These are phyloP conservation scores for Tachystola acroxantha DNA, from an alignment of 2,888 invertebrate genomes.

Conservation along the genomic window DNA sequence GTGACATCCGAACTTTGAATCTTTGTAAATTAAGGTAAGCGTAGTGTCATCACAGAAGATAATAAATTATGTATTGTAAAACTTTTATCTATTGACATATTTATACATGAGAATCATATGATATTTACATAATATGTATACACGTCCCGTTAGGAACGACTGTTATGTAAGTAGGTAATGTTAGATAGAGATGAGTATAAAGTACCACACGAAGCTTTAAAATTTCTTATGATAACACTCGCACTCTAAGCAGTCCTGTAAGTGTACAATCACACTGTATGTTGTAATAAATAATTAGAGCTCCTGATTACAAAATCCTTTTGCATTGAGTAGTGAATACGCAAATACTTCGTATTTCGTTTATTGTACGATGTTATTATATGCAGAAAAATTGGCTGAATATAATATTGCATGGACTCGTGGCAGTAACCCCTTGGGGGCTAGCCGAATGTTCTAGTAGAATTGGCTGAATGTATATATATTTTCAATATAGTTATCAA, in stretches of 20 bases:
- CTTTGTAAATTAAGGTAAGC: constrained; percentile 67
- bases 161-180: constrained; percentile 73
- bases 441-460: too few relatives aligned
- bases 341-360: neutral
- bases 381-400: constrained; percentile 2
- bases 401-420: too few relatives aligned
- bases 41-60: constrained; percentile 73
- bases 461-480: neutral
- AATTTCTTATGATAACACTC: constrained; percentile 77
- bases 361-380: neutral
- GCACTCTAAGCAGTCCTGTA: constrained; percentile 71
- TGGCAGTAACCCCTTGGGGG: too few relatives aligned
- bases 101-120: constrained; percentile 72
- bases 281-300: constrained; percentile 34
- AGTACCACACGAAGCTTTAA: constrained; percentile 78
- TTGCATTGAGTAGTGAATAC: neutral
- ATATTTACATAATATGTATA: constrained; percentile 78
- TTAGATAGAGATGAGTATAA: constrained; percentile 69
- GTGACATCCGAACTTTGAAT: constrained; percentile 78
- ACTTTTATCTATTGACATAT: constrained; percentile 73
- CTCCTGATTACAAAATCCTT: constrained; percentile 14
- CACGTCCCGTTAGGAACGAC: constrained; percentile 78
- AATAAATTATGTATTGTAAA: constrained; percentile 72
- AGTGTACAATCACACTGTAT: constrained; percentile 50
- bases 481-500: constrained; percentile 6